Base-by-base conservation (phyloP, 2,113 vertebrate genomes). In the Rhagologus leucostigma region DNA sequence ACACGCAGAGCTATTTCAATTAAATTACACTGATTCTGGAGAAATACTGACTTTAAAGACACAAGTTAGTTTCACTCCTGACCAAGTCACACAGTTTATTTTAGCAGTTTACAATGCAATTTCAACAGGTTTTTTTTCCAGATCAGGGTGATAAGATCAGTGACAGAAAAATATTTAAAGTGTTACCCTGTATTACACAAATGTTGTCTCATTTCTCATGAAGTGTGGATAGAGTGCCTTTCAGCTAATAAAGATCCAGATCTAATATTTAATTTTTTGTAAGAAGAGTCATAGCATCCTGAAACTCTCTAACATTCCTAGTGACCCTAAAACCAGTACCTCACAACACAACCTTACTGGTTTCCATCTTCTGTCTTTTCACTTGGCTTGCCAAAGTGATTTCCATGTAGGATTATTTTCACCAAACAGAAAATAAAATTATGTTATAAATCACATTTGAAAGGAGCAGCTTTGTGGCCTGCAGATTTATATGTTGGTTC, bases 1-100 rank as follows among this genome's bases (percentile, higher is more conserved):
- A 98, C 95, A 98, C 42, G 96, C 96, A 97, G 97, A 97, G 96
- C 97, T 96, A 97, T 98, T 98, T 98, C 98, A 98, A 98, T 98
- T 98, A 98, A 98, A 98, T 98, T 97, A 98, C 92, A 97, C 90
- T 57, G 97, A 98, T 98, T 97, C 97, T 85, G 84, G 93, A 97
- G 96, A 98, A 97, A 98, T 95, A 96, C 96, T 96, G 97, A 97
- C 95, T 96, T 97, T 97, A 97, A 96, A 98, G 96, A 95, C 95
- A 93, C 89, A 96, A 97, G 95, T 94, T 98, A 97, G 92, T 96
- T 97, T 90, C 82, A 94, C 84, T 90, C 86, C 79, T 91, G 90
- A 88, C 42, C 30, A 0, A 93, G 90, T 42, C 77, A 67, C 77
- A 84, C 63, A 95, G 97, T 95, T 96, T 94, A 97, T 89, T 96